Base-by-base conservation (phyloP, 2,797 vertebrate species). In the Prunella strophiata region DNA sequence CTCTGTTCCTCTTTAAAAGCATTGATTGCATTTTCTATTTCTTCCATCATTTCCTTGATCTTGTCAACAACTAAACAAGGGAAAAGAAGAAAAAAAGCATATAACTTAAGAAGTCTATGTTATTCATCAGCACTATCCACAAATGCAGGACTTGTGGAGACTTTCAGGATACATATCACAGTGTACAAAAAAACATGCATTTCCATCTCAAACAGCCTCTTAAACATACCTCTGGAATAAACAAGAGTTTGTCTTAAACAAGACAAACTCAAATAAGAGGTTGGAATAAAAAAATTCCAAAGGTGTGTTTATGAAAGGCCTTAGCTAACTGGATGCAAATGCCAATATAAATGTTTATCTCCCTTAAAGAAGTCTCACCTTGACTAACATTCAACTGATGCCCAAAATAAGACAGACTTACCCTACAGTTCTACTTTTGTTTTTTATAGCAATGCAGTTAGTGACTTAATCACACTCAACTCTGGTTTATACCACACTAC, bases 1-100 rank as follows among this genome's bases (percentile, higher is more conserved):
- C 97, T 97, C 88, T 99, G 98, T 20, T 99, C 97, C 97, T 99
- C 98, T 97, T 99, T 99, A 85, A 99, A 98, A 83, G 92, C 76
- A 85, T 89, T 98, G 85, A 99, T 98, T 81, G 98, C 98, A 83
- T 96, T 98, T 98, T 99, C 99, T 95, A 98, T 97, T 94, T 99
- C 99, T 88, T 98, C 98, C 99, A 99, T 99, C 91, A 98, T 98
- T 97, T 98, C 98, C 97, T 98, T 98, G 43, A 99, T 97, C 93
- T 97, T 98, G 91, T 98, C 98, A 96, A 99, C 97, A 97, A 98
- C 99, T 99, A 91, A 88, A 88, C 36, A 58, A 86, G 84, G 43
- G 57, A 65, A 88, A 88, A 70, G 10, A 72, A 58, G 36, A 38
- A 70, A 55, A 57, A 59, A 77, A 29, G 50, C 7, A 1, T 50